Percentiles rank a stretch among this genome's conserved stretches.
Evolutionary conservation across 1,140 invertebrate genomes (phyloP).

Genomic region (Microplitis mediator): DNA sequence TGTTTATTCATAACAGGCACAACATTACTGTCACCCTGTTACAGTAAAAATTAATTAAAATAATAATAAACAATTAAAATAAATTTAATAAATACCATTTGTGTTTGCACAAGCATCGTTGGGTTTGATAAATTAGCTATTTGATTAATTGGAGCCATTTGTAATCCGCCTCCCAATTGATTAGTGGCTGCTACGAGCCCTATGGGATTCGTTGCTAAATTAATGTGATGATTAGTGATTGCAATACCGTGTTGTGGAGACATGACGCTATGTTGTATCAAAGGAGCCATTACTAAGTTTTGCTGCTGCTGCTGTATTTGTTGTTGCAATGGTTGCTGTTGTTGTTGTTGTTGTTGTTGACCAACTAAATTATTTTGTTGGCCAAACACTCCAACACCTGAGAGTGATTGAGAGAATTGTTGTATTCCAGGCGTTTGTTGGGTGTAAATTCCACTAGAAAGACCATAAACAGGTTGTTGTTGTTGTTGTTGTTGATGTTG

Average conservation of each 20-base stretch:
- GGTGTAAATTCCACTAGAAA: constrained; percentile 48
- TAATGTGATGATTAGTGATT: not conserved
- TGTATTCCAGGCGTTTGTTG: constrained; percentile 46
- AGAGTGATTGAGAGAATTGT: constrained; percentile 49
- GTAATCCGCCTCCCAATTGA: constrained; percentile 24
- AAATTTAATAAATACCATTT: constrained; percentile 42
- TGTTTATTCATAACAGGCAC: constrained; percentile 31
- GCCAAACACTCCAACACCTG: constrained; percentile 41
- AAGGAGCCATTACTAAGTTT: constrained; percentile 10
- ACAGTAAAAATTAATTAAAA: constrained; percentile 2
- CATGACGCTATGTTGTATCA: not conserved
- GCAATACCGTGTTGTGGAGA: not conserved
- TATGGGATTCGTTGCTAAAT: constrained; percentile 23
- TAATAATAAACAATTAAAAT: not conserved
- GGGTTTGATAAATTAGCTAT: constrained; percentile 50
- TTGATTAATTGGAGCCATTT: constrained; percentile 37
- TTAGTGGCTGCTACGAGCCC: constrained; percentile 27
- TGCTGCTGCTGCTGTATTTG: constrained; percentile 30
- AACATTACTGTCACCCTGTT: constrained; percentile 14
- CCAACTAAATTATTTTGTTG: constrained; percentile 42
- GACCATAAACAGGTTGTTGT: constrained; percentile 48
- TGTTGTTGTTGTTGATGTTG: constrained; percentile 31
- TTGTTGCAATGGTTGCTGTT: constrained; percentile 38
- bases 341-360: constrained; percentile 40
- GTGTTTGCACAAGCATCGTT: constrained; percentile 48